A percentile compares a stretch with the other conserved stretches of the same genome.
phyloP scores from a whole-genome alignment of 2,797 vertebrate genomes.

The Rhinophrynus dorsalis region DNA sequence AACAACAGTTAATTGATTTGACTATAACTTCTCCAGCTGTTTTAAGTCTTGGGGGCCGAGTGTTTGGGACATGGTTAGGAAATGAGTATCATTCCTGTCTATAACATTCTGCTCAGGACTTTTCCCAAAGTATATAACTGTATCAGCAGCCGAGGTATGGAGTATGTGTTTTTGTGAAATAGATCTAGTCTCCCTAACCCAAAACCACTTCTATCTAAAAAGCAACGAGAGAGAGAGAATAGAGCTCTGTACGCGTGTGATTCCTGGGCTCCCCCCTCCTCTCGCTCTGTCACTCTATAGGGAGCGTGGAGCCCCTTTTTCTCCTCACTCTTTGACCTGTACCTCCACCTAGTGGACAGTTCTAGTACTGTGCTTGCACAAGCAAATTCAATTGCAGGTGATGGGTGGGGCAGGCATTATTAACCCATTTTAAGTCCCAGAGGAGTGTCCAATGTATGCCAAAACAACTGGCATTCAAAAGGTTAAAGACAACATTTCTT shows the following conservation, averaged over 20 bases:
- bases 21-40: constrained; percentile 19
- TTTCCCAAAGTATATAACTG: background rate
- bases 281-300: constrained; percentile 31
- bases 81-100: background rate
- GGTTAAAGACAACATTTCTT: no score
- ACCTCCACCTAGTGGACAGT: constrained; percentile 66
- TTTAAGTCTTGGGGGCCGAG: background rate
- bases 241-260: constrained; percentile 48
- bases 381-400: no score
- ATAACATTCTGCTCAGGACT: constrained; percentile 1
- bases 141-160: constrained; percentile 5
- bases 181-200: background rate
- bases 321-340: constrained; percentile 61
- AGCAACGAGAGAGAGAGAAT: background rate
- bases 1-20: constrained; percentile 52
- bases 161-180: constrained; percentile 13
- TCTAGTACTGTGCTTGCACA: background rate
- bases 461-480: no score
- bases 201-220: background rate
- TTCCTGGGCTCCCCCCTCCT: constrained; percentile 44
- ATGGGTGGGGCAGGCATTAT: no score
- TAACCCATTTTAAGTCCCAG: no score
- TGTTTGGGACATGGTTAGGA: background rate
- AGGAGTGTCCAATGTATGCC: no score
- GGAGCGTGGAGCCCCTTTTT: background rate